phyloP scores from a whole-genome alignment of 2,888 invertebrate species.

The Koerneria pararmatus region DNA sequence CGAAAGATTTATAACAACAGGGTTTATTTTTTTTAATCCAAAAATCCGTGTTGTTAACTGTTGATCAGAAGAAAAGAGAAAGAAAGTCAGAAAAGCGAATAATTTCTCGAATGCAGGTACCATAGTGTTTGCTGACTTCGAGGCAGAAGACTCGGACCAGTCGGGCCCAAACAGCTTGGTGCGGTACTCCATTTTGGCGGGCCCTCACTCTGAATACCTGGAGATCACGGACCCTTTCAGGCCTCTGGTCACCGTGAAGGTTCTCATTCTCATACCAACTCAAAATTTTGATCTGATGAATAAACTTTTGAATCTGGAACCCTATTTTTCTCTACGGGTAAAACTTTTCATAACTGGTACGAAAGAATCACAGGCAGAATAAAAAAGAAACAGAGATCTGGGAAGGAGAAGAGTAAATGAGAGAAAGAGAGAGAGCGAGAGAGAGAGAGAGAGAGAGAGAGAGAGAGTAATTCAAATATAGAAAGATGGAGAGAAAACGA shows the following conservation, averaged over 20 bases:
- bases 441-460: no score
- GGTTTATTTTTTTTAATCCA: not conserved
- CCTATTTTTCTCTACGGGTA: constrained; percentile 1
- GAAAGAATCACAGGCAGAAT: no score
- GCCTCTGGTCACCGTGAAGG: constrained; percentile 45
- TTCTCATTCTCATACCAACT: not conserved
- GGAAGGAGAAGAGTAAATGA: no score
- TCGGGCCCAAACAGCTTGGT: constrained; percentile 55
- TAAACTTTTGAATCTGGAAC: not conserved
- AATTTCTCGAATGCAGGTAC: constrained; percentile 39
- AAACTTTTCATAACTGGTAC: not conserved
- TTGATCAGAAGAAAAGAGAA: not conserved
- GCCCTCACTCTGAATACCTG: constrained; percentile 34
- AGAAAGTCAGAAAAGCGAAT: not conserved
- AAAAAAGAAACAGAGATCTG: no score
- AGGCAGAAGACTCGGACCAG: constrained; percentile 53
- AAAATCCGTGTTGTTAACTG: no score
- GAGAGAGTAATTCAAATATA: not conserved
- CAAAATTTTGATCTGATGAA: not conserved
- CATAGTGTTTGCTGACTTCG: constrained; percentile 50
- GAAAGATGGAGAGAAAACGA: not conserved
- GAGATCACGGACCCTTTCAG: constrained; percentile 48
- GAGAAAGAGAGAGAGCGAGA: not conserved
- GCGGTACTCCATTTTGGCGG: constrained; percentile 46
- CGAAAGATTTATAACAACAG: not conserved